phyloP scores from a whole-genome alignment of 2,888 invertebrate species.

The Horisme vitalbata region DNA sequence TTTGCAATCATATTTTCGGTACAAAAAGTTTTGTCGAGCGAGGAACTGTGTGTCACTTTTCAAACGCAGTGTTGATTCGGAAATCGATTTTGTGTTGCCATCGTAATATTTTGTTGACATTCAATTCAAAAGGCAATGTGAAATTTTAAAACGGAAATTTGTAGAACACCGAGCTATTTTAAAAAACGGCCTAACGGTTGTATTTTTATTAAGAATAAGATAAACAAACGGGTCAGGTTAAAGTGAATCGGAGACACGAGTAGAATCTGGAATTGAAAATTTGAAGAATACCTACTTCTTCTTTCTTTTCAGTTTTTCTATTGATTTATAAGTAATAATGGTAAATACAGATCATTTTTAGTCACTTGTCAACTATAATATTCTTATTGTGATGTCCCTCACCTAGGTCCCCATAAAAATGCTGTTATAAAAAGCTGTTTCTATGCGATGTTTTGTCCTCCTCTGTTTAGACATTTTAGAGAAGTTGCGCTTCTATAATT shows the following conservation, averaged over 20 bases:
- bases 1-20: slow-evolving; percentile 38
- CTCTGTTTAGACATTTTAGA: too few relatives aligned
- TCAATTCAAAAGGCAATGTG: slow-evolving; percentile 53
- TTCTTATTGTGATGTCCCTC: too few relatives aligned
- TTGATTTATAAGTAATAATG: too few relatives aligned
- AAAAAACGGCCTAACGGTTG: slow-evolving; percentile 55
- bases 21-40: slow-evolving; percentile 35
- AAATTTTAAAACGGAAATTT: slow-evolving; percentile 56
- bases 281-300: too few relatives aligned
- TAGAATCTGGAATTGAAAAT: too few relatives aligned
- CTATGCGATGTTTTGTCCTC: too few relatives aligned
- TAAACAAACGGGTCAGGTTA: slow-evolving; percentile 50
- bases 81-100: slow-evolving; percentile 65
- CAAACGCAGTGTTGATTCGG: slow-evolving; percentile 56
- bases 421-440: too few relatives aligned
- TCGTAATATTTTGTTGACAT: slow-evolving; percentile 75
- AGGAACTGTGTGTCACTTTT: slow-evolving; percentile 38
- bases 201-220: slow-evolving; percentile 44
- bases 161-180: slow-evolving; percentile 56
- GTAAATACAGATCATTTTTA: too few relatives aligned
- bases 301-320: too few relatives aligned
- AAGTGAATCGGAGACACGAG: slow-evolving; percentile 53
- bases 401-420: too few relatives aligned
- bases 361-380: too few relatives aligned
- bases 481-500: too few relatives aligned